Evolutionary conservation across 1,140 invertebrate species (phyloP).

Genomic region (Trichomalopsis sarcophagae): DNA sequence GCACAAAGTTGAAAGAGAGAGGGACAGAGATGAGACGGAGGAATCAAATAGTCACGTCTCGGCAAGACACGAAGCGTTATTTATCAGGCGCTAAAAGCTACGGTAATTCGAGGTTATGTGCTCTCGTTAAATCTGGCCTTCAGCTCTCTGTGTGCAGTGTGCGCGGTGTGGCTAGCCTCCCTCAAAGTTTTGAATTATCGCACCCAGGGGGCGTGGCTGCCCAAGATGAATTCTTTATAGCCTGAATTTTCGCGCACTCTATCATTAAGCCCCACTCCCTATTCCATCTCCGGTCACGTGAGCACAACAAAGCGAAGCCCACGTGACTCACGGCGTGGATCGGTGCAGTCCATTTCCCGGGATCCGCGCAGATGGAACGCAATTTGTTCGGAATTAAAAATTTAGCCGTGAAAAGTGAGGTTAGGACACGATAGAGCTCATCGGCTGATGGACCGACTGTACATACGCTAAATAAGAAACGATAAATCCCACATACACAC

Average conservation of each 20-base stretch:
- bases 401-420: background rate
- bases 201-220: background rate
- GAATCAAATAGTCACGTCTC: background rate
- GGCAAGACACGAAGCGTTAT: slow-evolving; percentile 12
- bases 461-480: too few species aligned
- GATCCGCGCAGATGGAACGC: background rate
- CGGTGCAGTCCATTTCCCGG: too few species aligned
- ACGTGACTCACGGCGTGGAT: background rate
- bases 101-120: slow-evolving; percentile 2
- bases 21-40: background rate
- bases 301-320: background rate
- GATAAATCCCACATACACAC: background rate
- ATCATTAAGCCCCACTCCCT: background rate
- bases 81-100: slow-evolving; percentile 1
- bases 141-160: background rate
- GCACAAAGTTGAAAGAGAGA: too few species aligned
- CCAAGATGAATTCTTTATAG: background rate
- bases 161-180: background rate
- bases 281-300: background rate
- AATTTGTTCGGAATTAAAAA: background rate
- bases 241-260: background rate
- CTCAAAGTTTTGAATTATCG: slow-evolving; percentile 1
- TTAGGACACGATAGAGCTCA: background rate
- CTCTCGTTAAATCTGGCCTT: slow-evolving; percentile 16
- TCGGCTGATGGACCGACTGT: too few species aligned